Evolutionary conservation across 2,888 invertebrate genomes (phyloP).

Genomic region (Macroteleia sp.): DNA sequence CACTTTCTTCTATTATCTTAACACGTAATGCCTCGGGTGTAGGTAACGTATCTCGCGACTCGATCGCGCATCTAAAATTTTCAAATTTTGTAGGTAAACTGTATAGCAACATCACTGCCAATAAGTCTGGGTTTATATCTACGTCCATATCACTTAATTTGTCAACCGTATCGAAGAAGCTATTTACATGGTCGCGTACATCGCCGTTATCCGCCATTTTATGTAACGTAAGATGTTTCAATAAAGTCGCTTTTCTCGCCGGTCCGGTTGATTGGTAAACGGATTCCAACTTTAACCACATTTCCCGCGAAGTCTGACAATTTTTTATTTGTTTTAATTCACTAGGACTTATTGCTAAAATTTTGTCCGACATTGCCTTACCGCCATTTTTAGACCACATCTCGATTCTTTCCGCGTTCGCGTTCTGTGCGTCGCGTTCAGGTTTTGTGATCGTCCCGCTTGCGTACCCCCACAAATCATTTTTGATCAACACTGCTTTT

Average conservation of each 20-base stretch:
- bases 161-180: constrained; percentile 40
- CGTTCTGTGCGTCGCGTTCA: background rate
- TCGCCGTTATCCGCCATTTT: too few species aligned
- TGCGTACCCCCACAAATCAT: background rate
- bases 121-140: constrained; percentile 26
- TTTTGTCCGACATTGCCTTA: background rate
- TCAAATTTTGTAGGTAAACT: constrained; percentile 42
- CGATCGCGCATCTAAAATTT: constrained; percentile 44
- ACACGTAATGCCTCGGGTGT: constrained; percentile 39
- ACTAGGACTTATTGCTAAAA: background rate
- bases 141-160: constrained; percentile 49
- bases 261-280: too few species aligned
- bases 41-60: constrained; percentile 17
- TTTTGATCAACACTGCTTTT: background rate
- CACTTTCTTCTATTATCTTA: constrained; percentile 44
- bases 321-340: constrained; percentile 5
- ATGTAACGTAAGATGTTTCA: too few species aligned
- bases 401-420: background rate
- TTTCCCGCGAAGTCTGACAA: too few species aligned
- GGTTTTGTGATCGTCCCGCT: too few species aligned
- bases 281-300: too few species aligned
- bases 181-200: too few species aligned
- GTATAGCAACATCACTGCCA: constrained; percentile 35
- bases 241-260: too few species aligned
- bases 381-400: background rate